These are phyloP conservation scores for Ceryle rudis DNA, from an alignment of 2,797 vertebrate species.

Conservation along the genomic window DNA sequence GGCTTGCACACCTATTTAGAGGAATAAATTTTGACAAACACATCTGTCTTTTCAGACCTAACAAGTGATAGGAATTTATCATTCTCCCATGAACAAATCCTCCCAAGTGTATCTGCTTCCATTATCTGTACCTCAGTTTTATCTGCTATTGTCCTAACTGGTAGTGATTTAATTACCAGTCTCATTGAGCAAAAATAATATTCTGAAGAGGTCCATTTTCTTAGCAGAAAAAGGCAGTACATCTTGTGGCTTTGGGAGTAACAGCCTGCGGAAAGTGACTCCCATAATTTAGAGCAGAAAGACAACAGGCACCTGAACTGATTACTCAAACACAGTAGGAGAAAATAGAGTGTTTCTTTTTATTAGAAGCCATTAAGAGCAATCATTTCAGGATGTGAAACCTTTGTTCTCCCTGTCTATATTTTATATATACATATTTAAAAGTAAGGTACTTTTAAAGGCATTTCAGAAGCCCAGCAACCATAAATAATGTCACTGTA, in stretches of 20 bases:
- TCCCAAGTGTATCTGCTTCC: not conserved
- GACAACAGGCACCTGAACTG: not conserved
- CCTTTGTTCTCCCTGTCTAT: not conserved
- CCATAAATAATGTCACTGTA: not conserved
- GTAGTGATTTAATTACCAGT: not conserved
- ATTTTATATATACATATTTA: not conserved
- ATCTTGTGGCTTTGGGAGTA: not conserved
- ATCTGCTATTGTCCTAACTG: not conserved
- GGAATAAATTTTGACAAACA: not conserved
- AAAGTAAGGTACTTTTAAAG: not conserved
- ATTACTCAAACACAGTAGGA: rapidly evolving
- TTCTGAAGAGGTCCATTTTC: not conserved
- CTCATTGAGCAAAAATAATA: not conserved
- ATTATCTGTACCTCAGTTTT: not conserved
- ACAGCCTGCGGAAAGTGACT: not conserved
- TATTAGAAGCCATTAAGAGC: not conserved
- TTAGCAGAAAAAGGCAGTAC: not conserved
- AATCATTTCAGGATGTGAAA: not conserved
- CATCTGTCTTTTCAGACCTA: not conserved
- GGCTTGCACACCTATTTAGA: not conserved
- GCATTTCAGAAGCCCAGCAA: not conserved
- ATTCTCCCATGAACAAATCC: not conserved
- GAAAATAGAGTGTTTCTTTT: not conserved
- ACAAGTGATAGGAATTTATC: not conserved
- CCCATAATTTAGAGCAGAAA: not conserved